Base-by-base conservation (phyloP, 2,113 vertebrate genomes). In the Scomber colias region DNA sequence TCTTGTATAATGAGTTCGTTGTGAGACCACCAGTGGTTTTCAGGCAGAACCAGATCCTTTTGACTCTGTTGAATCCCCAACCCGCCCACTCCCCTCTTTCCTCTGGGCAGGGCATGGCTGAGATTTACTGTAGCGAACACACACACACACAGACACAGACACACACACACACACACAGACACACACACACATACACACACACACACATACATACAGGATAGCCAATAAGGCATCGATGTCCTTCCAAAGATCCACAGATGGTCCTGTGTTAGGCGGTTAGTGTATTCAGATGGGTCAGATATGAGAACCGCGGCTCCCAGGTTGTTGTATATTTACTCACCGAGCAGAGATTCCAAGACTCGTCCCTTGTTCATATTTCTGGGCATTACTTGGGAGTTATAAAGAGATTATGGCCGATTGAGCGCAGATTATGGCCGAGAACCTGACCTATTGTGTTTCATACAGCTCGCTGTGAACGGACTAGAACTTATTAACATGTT, bases 261-360 rank as follows among this genome's bases (percentile, higher is more conserved):
- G 73, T 83, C 57, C 83, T 71, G 77, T 86, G 79, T 87, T 81
- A 0, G 53, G 78, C 71, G 83, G 87, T 82, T 88, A 81, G 84
- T 81, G 75, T 88, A 64, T 81, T 84, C 65, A 85, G 82, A 85
- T 65, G 73, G 56, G 53, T 83, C 67, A 46, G 79, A 83, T 87
- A 86, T 75, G 76, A 79, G 82, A 73, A 53, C 66, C 6, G 8
- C 46, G n/a, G 71, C 63, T 83, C 83, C 86, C 85, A 76, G 80
- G 70, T 83, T 51, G 35, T 81, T 89, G 90, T 91, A 87, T 90
- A 90, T 92, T 92, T 90, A 82, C 81, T 68, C 77, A 64, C 11
- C 7, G 53, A 35, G 64, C 31, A 74, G 46, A 77, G 57, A 35
- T 50, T 76, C 79, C 74, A 21, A 54, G 70, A 46, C 71, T 67